Evolutionary conservation across 2,888 invertebrate genomes (phyloP), one percentile per base, ranked within the genome.

Genomic region (Leistus spinibarbis): DNA sequence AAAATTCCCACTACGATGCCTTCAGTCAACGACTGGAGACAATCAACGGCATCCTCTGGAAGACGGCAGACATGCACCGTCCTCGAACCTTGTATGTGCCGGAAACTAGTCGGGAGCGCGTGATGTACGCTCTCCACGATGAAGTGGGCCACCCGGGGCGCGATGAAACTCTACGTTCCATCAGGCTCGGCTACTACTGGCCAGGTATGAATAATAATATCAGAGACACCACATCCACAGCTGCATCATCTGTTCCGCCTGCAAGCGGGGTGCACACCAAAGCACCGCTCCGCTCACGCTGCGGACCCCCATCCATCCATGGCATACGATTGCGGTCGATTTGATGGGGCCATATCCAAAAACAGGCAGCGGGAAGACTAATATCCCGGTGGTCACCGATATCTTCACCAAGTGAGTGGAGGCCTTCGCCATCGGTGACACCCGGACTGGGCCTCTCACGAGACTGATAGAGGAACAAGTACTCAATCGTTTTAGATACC

Each of bases 361-460:
- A 10, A 66, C 77, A 2, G 10, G 54, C 3, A 19, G 9, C 9
- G 77, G 77, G 1, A 77, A 77, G 56, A 56, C 67, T 5, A 77
- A 62, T 64, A 60, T 80, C 10, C 65, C 80, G 7, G 80, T 80
- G 0, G 63, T 79, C 0, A 80, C 79, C 0, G 79, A 80, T 24
- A 10, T 79, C 0, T 80, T 78, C 53, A 79, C 77, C 13, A 71
- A 77, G 13, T 81, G 81, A 79, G 75, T 76, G 0, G 80, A 80
- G 60, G 56, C 56, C 5, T 56, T 56, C 56, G 56, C 56, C 4
- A 56, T 56, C 56, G 19, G 19, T 0, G 56, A 56, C 19, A 3
- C 1, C 4, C 5, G 13, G 56, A 10, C 1, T 5, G 56, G 56
- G 5, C 16, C 4, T 5, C 16, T 56, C 5, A 17, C 16, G 5